Conservation (phyloP, 2,797 vertebrate species). For the Lithobates pipiens region DNA sequence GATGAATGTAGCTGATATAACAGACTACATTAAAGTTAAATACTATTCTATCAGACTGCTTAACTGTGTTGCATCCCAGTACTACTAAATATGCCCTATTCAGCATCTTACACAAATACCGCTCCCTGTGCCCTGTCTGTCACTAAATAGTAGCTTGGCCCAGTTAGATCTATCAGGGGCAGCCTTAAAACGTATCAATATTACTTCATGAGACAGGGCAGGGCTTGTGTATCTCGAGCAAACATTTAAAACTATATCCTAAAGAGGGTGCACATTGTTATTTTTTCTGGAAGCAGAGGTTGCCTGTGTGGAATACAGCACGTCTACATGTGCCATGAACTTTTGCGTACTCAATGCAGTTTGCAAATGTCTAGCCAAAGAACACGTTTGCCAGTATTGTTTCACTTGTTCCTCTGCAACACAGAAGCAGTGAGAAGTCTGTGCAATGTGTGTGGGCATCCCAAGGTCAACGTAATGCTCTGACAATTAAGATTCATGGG, state of each 20-base stretch:
- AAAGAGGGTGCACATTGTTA: conserved; percentile 68
- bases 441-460: background rate
- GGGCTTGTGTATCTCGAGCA: conserved; percentile 71
- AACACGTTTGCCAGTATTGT: conserved; percentile 34
- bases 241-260: conserved; percentile 69
- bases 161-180: conserved; percentile 61
- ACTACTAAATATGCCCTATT: background rate
- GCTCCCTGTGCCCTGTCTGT: conserved; percentile 4
- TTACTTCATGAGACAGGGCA: conserved; percentile 71
- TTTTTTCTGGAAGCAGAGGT: conserved; percentile 69
- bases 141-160: conserved; percentile 30
- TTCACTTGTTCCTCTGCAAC: background rate
- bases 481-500: conserved; percentile 2
- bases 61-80: too few species aligned
- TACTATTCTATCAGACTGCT: too few species aligned
- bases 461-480: background rate
- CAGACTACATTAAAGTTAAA: too few species aligned
- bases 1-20: background rate
- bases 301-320: conserved; percentile 66
- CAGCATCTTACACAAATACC: background rate
- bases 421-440: rapidly evolving
- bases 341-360: conserved; percentile 18
- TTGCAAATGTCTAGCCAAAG: conserved; percentile 9
- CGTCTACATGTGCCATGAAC: conserved; percentile 63
- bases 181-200: conserved; percentile 65